phyloP scores from a whole-genome alignment of 2,797 vertebrate genomes.

The Adelosebastes latens region DNA sequence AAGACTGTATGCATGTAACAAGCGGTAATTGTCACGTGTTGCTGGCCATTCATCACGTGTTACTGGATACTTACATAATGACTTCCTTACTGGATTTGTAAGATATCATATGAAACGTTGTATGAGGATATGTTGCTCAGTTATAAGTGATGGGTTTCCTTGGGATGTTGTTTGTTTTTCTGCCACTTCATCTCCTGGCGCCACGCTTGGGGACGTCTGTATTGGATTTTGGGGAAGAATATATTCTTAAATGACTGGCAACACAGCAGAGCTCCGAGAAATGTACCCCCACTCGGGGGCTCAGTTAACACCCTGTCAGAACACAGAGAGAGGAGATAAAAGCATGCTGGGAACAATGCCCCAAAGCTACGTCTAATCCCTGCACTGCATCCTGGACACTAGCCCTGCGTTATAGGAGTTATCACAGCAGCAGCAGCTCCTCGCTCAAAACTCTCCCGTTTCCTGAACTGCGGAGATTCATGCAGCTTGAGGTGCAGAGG shows the following conservation, averaged over 20 bases:
- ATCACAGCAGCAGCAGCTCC: conserved; percentile 34
- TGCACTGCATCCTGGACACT: conserved; percentile 55
- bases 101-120: no score
- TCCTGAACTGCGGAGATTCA: conserved; percentile 38
- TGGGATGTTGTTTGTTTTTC: neutral
- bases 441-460: conserved; percentile 25
- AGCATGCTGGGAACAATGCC: conserved; percentile 58
- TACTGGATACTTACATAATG: no score
- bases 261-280: conserved; percentile 6
- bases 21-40: no score
- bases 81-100: no score
- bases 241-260: conserved; percentile 46
- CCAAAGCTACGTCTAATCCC: conserved; percentile 65
- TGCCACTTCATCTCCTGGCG: neutral
- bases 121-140: neutral
- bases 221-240: conserved; percentile 54
- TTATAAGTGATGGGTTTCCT: conserved; percentile 15
- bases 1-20: no score
- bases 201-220: neutral
- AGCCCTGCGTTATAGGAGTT: conserved; percentile 39
- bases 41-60: no score
- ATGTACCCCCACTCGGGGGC: conserved; percentile 20
- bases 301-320: conserved; percentile 57
- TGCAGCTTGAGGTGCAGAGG: conserved; percentile 37
- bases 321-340: conserved; percentile 60